Conservation (phyloP, 2,888 invertebrate species). For the Ectemnius continuus region DNA sequence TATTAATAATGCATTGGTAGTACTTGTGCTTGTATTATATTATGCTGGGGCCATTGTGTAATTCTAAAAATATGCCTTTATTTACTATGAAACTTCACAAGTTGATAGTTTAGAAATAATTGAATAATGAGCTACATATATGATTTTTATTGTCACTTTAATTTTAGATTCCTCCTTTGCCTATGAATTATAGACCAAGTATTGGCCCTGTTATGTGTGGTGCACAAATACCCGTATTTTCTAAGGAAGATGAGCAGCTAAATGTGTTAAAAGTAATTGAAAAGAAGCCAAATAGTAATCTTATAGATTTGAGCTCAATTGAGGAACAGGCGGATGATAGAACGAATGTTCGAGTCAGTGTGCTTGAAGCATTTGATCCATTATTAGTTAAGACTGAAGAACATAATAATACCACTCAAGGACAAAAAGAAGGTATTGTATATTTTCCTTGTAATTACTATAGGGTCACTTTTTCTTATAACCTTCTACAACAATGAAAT, state of each 20-base stretch:
- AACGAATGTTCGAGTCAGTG: slow-evolving; percentile 82
- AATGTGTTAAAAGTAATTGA: slow-evolving; percentile 77
- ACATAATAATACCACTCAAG: slow-evolving; percentile 69
- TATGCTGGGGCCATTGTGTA: too few relatives aligned
- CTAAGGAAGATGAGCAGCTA: slow-evolving; percentile 70
- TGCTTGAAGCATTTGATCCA: slow-evolving; percentile 93
- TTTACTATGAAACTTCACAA: slow-evolving; percentile 4
- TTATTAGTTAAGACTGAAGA: slow-evolving; percentile 83
- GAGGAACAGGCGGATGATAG: slow-evolving; percentile 77
- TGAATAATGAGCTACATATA: too few relatives aligned
- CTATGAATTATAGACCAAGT: slow-evolving; percentile 71
- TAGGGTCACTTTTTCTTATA: slow-evolving; percentile 6
- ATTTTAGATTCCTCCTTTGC: slow-evolving; percentile 75
- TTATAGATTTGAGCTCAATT: slow-evolving; percentile 81
- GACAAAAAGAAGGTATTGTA: slow-evolving; percentile 60
- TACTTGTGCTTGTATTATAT: too few relatives aligned
- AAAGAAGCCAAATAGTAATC: slow-evolving; percentile 80
- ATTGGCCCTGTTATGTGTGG: slow-evolving; percentile 45
- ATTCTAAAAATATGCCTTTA: not conserved
- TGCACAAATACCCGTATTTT: slow-evolving; percentile 45
- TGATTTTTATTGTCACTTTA: not conserved
- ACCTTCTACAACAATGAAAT: not conserved
- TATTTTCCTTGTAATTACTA: not conserved
- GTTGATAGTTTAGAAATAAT: not conserved
- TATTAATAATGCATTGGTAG: slow-evolving; percentile 12